Evolutionary conservation across 64 coral and sea anemone genomes (phyloP).

Genomic region (Porites lutea): DNA sequence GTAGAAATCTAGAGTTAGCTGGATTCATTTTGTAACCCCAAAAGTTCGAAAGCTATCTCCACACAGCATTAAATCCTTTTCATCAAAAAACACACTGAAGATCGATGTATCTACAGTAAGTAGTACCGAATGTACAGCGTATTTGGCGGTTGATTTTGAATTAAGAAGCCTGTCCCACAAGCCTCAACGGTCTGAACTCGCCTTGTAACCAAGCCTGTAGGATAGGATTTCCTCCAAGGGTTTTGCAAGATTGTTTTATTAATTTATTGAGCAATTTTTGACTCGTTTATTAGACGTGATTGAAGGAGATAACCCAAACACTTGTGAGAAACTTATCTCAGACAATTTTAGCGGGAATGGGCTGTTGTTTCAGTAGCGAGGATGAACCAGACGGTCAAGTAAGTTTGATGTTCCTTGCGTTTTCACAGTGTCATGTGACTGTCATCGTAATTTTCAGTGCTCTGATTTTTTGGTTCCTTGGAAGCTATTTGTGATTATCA

Average conservation of each 20-base stretch:
- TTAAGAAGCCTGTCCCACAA: background rate
- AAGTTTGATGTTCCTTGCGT: slow-evolving; percentile 15
- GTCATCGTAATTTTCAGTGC: background rate
- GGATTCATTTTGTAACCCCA: slow-evolving; percentile 1
- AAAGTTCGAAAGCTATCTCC: background rate
- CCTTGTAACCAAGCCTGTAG: slow-evolving; percentile 15
- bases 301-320: background rate
- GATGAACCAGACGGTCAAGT: slow-evolving; percentile 47
- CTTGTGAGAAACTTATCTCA: background rate
- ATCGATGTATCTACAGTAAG: too few species aligned
- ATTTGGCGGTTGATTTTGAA: slow-evolving; percentile 62
- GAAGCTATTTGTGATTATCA: background rate
- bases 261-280: background rate
- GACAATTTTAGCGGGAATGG: slow-evolving; percentile 48
- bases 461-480: too few species aligned
- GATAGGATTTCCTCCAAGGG: slow-evolving; percentile 3
- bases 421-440: slow-evolving; percentile 30
- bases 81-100: background rate
- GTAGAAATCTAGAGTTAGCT: slow-evolving; percentile 7
- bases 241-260: background rate
- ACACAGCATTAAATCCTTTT: background rate
- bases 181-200: background rate
- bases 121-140: background rate
- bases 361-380: slow-evolving; percentile 87
- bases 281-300: background rate